Evolutionary conservation across 2,797 vertebrate species (phyloP).

Genomic region (Potorous gilbertii): DNA sequence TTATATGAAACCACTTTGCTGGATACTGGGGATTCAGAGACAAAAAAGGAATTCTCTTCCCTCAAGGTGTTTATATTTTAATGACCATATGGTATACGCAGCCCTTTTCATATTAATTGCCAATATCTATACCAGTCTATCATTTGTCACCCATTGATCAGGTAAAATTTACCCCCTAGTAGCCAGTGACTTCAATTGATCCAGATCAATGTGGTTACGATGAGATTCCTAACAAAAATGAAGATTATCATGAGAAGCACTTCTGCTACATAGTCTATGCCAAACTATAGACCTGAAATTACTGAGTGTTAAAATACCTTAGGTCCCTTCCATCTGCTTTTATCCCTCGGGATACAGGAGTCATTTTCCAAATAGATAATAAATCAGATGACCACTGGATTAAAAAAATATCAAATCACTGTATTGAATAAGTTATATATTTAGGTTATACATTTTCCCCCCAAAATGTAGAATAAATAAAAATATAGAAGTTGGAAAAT

Average conservation of each 20-base stretch:
- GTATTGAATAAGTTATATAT: not conserved
- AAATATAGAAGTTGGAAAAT: not conserved
- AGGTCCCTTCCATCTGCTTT: not conserved
- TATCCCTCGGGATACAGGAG: not conserved
- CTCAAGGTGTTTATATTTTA: not conserved
- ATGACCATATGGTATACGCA: not conserved
- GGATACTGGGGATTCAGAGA: not conserved
- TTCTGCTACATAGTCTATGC: not conserved
- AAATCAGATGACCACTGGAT: not conserved
- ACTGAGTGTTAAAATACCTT: not conserved
- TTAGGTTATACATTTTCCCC: not conserved
- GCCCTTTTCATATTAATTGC: slow-evolving; percentile 16
- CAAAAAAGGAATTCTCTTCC: not conserved
- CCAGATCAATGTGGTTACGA: not conserved
- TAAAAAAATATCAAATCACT: not conserved
- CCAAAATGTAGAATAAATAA: not conserved
- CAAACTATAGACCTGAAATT: not conserved
- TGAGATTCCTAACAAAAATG: not conserved
- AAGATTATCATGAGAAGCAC: not conserved
- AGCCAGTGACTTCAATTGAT: not conserved
- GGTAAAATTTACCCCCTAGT: not conserved
- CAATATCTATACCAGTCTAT: not conserved
- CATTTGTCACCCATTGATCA: slow-evolving; percentile 31
- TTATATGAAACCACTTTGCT: not conserved
- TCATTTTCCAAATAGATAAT: not conserved